Evolutionary conservation across 2,888 invertebrate species (phyloP), one percentile per base, ranked within the genome.

Genomic region (Fabriciana adippe): DNA sequence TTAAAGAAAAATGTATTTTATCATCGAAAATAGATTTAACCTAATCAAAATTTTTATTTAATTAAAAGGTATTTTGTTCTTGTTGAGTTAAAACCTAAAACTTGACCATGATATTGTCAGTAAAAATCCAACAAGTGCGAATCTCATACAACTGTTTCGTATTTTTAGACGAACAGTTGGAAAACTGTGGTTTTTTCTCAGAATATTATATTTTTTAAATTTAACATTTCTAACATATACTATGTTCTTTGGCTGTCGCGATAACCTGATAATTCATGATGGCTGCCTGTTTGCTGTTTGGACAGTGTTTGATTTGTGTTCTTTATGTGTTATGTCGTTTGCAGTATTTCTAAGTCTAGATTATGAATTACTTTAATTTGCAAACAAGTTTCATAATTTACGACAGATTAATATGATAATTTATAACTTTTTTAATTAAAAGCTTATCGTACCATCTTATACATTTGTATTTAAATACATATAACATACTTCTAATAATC

Each of bases 201-300:
- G 35, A 11, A 8, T 41, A 8, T 41, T 3, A 41, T 11, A 6
- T 31, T 55, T 35, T 16, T 3, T 1, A 8, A 15, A 15, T 26
- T 0, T 57, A 21, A 14, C 47, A 57, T 16, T 57, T 57, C 57
- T 57, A 47, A 57, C 2, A 8, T 47, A 57, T 26, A 0, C 4
- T 50, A 35, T 61, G 15, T 61, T 61, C 60, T 61, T 31, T 31
- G 60, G 16, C 16, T 5, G 35, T 50, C 81, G 82, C 80, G 87
- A 87, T 87, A 85, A 80, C 82, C 76, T 80, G 82, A 82, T 87
- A 84, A 85, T 86, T 86, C 83, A 83, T 75, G 81, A 79, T 79
- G 72, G 75, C 75, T 77, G 76, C 75, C 68, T 66, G 71, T 72
- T 75, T 72, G 73, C 65, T 72, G 70, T 72, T 73, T 72, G 62